phyloP scores from a whole-genome alignment of 2,113 vertebrate genomes.

The Alligator sinensis region DNA sequence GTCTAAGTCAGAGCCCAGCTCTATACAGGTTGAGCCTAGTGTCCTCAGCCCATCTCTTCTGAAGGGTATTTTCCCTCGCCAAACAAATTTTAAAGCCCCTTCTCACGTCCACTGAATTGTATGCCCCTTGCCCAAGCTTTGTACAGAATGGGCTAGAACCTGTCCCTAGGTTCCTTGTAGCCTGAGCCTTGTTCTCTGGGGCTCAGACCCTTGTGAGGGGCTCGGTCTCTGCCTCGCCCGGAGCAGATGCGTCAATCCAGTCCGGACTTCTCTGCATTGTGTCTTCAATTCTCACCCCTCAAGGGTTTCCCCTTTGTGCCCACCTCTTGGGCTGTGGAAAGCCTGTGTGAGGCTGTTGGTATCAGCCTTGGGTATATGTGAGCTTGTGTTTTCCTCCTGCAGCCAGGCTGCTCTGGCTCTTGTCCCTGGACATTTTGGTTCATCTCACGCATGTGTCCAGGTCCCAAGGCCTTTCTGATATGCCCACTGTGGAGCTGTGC shows the following conservation, averaged over 20 bases:
- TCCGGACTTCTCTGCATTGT: neutral
- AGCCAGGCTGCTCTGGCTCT: neutral
- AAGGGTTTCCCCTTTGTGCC: neutral
- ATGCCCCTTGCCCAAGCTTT: neutral
- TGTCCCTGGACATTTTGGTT: neutral
- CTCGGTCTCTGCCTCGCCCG: neutral
- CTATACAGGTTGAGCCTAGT: neutral
- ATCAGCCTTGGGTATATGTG: neutral
- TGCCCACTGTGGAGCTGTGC: neutral
- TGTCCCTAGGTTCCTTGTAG: neutral
- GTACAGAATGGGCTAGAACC: neutral
- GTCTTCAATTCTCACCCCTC: neutral
- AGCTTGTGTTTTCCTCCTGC: neutral
- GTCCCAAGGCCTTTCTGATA: neutral
- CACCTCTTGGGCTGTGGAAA: neutral
- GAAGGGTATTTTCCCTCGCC: neutral
- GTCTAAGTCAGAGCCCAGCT: neutral
- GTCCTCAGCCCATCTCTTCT: neutral
- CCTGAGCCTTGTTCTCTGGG: neutral
- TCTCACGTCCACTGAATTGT: neutral
- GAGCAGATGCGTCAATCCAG: neutral
- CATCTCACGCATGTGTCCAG: neutral
- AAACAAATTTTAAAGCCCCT: neutral
- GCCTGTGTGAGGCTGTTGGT: neutral
- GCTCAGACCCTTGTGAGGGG: neutral